phyloP scores from a whole-genome alignment of 2,888 invertebrate genomes.

The Rhogogaster chlorosoma region DNA sequence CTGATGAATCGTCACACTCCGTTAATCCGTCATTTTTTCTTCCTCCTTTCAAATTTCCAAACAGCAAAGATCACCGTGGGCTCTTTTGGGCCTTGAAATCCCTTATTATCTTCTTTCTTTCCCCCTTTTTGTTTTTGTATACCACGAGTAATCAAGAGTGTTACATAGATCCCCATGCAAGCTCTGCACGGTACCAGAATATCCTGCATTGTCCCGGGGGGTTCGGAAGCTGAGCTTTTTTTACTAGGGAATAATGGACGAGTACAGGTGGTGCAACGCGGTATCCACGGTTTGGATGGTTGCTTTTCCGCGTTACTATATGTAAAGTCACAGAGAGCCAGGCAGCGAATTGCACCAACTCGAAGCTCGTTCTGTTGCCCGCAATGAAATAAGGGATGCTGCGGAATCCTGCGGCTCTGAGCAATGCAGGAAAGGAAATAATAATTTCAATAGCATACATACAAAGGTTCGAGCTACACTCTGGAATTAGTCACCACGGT shows the following conservation, averaged over 20 bases:
- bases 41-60: too few relatives aligned
- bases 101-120: neutral
- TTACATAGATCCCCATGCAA: neutral
- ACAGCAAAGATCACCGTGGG: too few relatives aligned
- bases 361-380: neutral
- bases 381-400: neutral
- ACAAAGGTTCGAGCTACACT: neutral
- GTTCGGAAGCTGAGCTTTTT: slow-evolving; percentile 3
- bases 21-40: too few relatives aligned
- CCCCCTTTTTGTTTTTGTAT: neutral
- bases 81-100: neutral
- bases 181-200: neutral
- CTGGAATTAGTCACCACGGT: neutral
- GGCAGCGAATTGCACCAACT: neutral
- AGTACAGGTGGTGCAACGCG: neutral
- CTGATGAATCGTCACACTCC: neutral
- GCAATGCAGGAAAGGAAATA: neutral
- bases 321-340: neutral
- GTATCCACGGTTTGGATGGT: neutral
- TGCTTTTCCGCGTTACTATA: neutral
- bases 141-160: slow-evolving; percentile 4
- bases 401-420: neutral
- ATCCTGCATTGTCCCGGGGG: slow-evolving; percentile 15
- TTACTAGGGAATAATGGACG: slow-evolving; percentile 10
- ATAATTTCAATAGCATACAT: neutral